Percentiles rank a stretch among this genome's conserved stretches.
Evolutionary conservation across 2,113 vertebrate species (phyloP).

Genomic region (Epinephelus lanceolatus): DNA sequence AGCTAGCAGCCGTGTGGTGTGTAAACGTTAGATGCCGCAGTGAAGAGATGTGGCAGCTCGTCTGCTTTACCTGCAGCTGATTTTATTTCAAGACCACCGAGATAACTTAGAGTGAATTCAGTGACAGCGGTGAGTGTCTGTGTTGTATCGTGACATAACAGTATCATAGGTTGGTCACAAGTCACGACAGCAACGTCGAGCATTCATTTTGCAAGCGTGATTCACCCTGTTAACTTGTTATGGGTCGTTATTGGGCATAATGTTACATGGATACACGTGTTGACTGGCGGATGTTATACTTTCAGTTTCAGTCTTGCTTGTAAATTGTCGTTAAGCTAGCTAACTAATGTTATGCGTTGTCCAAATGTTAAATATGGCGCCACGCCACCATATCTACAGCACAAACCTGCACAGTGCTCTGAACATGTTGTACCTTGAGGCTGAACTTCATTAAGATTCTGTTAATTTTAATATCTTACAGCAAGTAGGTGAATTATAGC

Average conservation of each 20-base stretch:
- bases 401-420: not conserved
- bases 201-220: not conserved
- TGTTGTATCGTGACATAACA: not conserved
- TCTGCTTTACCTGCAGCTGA: conserved; percentile 31
- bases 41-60: conserved; percentile 45
- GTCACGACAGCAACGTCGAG: not conserved
- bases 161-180: not conserved
- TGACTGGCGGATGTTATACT: not conserved
- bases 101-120: not conserved
- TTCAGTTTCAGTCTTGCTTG: no score
- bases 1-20: not conserved
- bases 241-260: not conserved
- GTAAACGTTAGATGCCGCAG: conserved; percentile 2
- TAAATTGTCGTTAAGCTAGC: not conserved
- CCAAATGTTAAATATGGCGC: not conserved
- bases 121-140: conserved; percentile 51
- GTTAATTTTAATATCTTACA: not conserved
- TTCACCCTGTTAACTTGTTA: no score
- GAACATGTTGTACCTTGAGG: not conserved
- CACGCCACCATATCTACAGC: not conserved
- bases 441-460: not conserved
- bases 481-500: not conserved
- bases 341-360: not conserved
- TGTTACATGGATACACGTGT: not conserved
- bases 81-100: not conserved